These are phyloP conservation scores for Mionectes olivaceus DNA, from an alignment of 2,797 vertebrate genomes.

Conservation along the genomic window DNA sequence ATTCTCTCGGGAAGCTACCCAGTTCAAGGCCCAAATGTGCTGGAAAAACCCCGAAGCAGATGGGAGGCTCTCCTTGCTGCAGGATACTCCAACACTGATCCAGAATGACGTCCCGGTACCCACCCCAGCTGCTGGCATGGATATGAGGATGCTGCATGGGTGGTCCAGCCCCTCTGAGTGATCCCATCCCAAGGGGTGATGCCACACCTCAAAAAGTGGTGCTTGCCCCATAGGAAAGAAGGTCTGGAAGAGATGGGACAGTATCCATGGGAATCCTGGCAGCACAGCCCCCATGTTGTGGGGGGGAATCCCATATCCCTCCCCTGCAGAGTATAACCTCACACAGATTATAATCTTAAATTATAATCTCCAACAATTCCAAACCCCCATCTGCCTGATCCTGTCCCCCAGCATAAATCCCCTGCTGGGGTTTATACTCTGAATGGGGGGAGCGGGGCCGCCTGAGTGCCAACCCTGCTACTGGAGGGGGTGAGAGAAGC, in stretches of 20 bases:
- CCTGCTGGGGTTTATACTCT: background rate
- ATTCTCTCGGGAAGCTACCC: background rate
- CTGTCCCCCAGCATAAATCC: background rate
- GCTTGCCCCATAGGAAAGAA: background rate
- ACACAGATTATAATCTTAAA: background rate
- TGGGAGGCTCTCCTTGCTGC: background rate
- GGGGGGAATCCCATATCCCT: rapidly evolving
- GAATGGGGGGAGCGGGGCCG: rapidly evolving
- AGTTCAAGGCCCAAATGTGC: background rate
- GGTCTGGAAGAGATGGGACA: background rate
- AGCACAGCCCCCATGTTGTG: rapidly evolving
- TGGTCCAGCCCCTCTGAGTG: background rate
- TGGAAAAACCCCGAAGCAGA: rapidly evolving
- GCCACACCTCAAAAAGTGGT: background rate
- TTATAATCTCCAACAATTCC: background rate
- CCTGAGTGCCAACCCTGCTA: background rate
- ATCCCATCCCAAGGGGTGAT: background rate
- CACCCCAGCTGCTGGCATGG: background rate
- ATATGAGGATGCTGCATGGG: background rate
- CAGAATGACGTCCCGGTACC: background rate
- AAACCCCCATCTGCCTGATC: background rate
- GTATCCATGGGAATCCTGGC: background rate
- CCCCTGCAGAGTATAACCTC: background rate
- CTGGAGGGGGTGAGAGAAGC: background rate
- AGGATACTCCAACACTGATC: background rate